Conservation (phyloP, 2,113 vertebrate species). For the Cynoglossus semilaevis region DNA sequence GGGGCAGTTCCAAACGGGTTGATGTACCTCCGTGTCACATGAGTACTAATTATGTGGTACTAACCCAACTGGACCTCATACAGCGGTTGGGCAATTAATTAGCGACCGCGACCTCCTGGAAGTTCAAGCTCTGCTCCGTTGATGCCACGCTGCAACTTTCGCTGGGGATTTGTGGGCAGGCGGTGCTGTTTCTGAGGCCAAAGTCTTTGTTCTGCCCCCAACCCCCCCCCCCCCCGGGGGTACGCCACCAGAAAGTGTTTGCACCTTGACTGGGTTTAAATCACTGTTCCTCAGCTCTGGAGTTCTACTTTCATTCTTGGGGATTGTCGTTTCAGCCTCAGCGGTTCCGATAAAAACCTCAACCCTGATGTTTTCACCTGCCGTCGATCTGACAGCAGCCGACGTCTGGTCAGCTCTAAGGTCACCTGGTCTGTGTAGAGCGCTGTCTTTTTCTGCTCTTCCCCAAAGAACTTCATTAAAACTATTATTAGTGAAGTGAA, state of each 20-base stretch:
- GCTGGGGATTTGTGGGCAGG: not conserved
- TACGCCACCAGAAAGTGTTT: not conserved
- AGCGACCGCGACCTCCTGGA: not conserved
- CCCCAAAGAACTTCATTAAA: too few species aligned
- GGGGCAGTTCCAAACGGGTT: not conserved
- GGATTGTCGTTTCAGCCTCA: too few species aligned
- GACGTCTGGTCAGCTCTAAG: too few species aligned
- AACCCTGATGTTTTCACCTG: too few species aligned
- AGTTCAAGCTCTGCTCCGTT: not conserved
- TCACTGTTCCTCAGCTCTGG: not conserved
- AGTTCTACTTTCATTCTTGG: too few species aligned
- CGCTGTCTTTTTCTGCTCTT: too few species aligned
- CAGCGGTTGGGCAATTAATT: not conserved
- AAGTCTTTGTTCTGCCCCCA: too few species aligned
- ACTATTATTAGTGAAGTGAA: too few species aligned
- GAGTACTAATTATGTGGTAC: not conserved
- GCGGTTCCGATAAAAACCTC: too few species aligned
- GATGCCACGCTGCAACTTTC: not conserved
- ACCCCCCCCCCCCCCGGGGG: too few species aligned
- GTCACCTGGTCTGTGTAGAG: too few species aligned
- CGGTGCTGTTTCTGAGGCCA: not conserved
- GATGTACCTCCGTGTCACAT: not conserved
- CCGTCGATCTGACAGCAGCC: too few species aligned
- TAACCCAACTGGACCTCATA: not conserved
- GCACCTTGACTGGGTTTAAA: not conserved